Evolutionary conservation across 2,888 invertebrate genomes (phyloP), one percentile per base, ranked within the genome.

Genomic region (Spatulosminthurus flaviceps): DNA sequence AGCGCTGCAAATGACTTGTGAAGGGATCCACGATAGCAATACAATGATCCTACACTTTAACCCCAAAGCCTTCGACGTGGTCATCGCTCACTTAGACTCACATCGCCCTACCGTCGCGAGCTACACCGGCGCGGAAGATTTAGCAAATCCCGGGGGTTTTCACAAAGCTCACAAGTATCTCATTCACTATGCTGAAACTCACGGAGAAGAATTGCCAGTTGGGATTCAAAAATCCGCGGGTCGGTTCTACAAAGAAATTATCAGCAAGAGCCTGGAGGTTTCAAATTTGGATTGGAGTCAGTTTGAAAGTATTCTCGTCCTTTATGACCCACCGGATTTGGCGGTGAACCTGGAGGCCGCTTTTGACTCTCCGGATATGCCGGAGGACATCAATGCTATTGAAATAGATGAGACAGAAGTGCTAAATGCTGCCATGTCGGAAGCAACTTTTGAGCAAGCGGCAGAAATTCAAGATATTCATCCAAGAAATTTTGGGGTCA

Each of bases 361-460:
- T 5, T 64, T 64, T 26, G 64, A 64, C 13, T 22, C 24, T 7
- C 1, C 26, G 22, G 64, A 64, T 13, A 22, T 64, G 2, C 24
- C 64, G 22, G 64, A 21, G 21, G 64, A 64, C 64, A 9, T 64
- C 2, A 22, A 11, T 11, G 64, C 24, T 9, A 64, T 5, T 11
- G 64, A 64, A 64, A 64, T 64, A 24, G 64, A 64, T 64, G 64
- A 64, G 64, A 9, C 64, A 11, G 64, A 64, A 24, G 64, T 64
- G 11, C 64, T 64, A 2, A 64, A 64, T 26, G 64, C 64, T 26
- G 24, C 64, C 11, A 26, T 64, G 2, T 24, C 64, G 1, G 22
- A 64, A 22, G 13, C 9, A 9, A 64, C 64, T 4, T 64, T 64
- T 22, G 64, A 64, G 64, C 64, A 64, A 16, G 64, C 64, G 9